These are phyloP conservation scores for Scortum barcoo DNA, from an alignment of 2,113 vertebrate species.

Conservation along the genomic window DNA sequence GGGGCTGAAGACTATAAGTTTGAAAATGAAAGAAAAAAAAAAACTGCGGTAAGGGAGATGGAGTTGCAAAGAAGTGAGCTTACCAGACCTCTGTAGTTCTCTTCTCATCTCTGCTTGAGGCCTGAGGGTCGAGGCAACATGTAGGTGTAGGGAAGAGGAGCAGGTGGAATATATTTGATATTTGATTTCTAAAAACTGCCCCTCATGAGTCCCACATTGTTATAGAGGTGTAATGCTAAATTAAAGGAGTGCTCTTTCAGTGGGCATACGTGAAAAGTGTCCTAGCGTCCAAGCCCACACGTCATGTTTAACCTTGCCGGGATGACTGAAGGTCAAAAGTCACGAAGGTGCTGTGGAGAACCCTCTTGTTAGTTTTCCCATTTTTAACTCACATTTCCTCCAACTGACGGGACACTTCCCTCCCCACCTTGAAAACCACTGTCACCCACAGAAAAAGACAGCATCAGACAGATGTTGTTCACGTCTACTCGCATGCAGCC, in stretches of 20 bases:
- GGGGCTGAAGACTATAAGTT: background rate
- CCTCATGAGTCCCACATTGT: too few species aligned
- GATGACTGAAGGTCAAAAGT: constrained; percentile 49
- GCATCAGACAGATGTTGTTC: constrained; percentile 51
- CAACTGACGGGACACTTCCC: constrained; percentile 48
- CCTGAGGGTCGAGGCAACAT: background rate
- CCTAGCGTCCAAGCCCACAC: background rate
- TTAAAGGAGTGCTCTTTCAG: background rate
- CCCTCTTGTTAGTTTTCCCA: constrained; percentile 53
- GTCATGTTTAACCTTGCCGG: constrained; percentile 12
- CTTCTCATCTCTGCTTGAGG: background rate
- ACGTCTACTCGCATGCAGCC: constrained; percentile 44
- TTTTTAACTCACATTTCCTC: constrained; percentile 46
- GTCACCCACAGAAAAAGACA: background rate
- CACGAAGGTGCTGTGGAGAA: constrained; percentile 9
- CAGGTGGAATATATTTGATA: background rate
- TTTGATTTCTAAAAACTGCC: background rate
- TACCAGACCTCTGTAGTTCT: background rate
- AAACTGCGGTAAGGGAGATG: background rate
- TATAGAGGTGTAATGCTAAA: background rate
- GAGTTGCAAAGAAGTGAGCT: too few species aligned
- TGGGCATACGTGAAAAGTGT: background rate
- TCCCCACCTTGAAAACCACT: constrained; percentile 19
- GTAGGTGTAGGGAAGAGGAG: background rate
- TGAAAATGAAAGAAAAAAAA: background rate